Conservation (phyloP, 2,888 invertebrate genomes). For the Muschampia plurimacula region DNA sequence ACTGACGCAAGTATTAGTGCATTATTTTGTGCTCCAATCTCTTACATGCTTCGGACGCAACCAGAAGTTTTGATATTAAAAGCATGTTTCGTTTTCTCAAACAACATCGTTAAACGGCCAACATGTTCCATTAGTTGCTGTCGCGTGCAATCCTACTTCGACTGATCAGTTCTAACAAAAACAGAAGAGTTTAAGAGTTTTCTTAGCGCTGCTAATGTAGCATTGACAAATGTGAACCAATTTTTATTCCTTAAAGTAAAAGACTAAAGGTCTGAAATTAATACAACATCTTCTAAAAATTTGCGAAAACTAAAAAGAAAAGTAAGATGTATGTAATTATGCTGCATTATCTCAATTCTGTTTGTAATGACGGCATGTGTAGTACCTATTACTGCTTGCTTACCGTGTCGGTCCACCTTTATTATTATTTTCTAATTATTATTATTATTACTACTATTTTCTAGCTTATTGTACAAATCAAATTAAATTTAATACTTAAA, state of each 20-base stretch:
- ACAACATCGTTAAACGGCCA: slow-evolving; percentile 1
- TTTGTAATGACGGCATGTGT: no score
- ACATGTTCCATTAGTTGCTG: slow-evolving; percentile 22
- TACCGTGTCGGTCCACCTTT: no score
- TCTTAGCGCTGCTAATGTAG: neutral
- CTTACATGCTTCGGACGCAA: slow-evolving; percentile 5
- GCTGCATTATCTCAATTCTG: no score
- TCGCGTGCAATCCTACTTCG: slow-evolving; percentile 9
- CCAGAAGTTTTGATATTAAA: neutral
- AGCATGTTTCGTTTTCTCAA: neutral
- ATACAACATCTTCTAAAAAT: no score
- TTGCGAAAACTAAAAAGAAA: no score
- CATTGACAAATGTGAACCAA: slow-evolving; percentile 19
- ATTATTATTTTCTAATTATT: no score
- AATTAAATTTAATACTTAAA: no score
- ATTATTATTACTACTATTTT: no score
- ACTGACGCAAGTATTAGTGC: neutral
- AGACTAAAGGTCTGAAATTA: neutral
- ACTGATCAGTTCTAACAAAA: neutral
- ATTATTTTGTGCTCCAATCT: slow-evolving; percentile 12
- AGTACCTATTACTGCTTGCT: no score
- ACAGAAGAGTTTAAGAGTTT: neutral
- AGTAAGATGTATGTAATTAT: no score
- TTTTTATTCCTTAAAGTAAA: neutral
- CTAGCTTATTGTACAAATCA: no score